Base-by-base conservation (phyloP, 64 coral and sea anemone species). In the Stichodactyla helianthus region DNA sequence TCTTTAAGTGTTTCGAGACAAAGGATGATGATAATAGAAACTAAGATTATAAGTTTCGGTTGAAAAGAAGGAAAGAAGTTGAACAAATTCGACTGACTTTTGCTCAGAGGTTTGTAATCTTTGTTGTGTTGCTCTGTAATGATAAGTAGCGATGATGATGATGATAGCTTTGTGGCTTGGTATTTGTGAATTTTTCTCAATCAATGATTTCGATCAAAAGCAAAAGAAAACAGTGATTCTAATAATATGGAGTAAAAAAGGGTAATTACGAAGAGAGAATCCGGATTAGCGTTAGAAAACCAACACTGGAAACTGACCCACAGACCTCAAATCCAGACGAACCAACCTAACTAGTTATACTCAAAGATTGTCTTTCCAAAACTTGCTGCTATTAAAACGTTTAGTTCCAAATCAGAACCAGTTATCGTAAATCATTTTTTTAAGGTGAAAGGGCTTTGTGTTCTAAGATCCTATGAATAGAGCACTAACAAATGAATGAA, bases 161-260 rank as follows among this genome's bases (percentile, higher is more conserved):
- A 31, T 74, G 68, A 74, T 26, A 74, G n/a, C 10, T 27, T 11
- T 26, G 31, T 74, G 8, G 68, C 23, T 71, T 31, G 0, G 10
- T 23, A 74, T 74, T 31, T 74, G 10, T 1, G 68, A 74, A 74
- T 74, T 74, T 74, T 27, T n/a, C 8, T 27, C 68, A 74, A 31
- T 35, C 68, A 74, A 31, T 35, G 68, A 74, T 13, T 74, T 74
- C 68, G 68, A 74, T 74, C 22, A 74, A 74, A 74, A 74, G 68
- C 18, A 3, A 31, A 8, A 74, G 25, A 31, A 74, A 26, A 74
- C 17, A 5, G 11, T 74, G 25, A 74, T 74, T 26, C 35, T 74
- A 13, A 27, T 12, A 13, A 35, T 11, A 74, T 10, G 20, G 68
- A 35, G n/a, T 31, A 31, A 74, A 31, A 27, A 74, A 31, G 14